These are phyloP conservation scores for Calameuta filiformis DNA, from an alignment of 2,888 invertebrate species.

Conservation along the genomic window DNA sequence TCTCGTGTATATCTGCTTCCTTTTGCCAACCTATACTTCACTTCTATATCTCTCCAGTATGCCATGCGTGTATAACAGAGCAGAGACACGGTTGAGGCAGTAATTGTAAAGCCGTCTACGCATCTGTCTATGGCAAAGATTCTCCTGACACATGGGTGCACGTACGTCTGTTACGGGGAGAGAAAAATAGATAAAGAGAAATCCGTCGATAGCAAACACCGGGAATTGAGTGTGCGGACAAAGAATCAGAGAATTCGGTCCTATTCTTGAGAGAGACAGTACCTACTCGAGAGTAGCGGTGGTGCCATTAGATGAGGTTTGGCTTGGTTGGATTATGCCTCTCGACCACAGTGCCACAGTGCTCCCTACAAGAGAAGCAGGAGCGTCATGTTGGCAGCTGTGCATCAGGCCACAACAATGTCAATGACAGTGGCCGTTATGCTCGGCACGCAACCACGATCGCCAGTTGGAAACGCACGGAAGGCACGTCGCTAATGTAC, in stretches of 20 bases:
- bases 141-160: not conserved
- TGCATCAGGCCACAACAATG: constrained; percentile 38
- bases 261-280: not conserved
- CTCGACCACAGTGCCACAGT: not conserved
- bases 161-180: not conserved
- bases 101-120: not conserved
- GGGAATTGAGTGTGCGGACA: not conserved
- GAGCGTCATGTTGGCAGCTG: not conserved
- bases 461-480: constrained; percentile 1
- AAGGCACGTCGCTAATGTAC: constrained; percentile 4
- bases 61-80: not conserved
- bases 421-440: constrained; percentile 36
- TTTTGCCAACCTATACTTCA: not conserved
- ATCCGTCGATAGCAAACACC: not conserved
- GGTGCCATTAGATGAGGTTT: not conserved
- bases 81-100: not conserved
- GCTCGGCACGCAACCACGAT: constrained; percentile 21
- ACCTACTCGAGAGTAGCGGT: not conserved
- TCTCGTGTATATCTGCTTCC: not conserved
- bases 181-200: not conserved
- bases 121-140: not conserved
- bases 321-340: not conserved
- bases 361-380: not conserved
- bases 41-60: not conserved
- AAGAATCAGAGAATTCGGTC: not conserved